phyloP scores from a whole-genome alignment of 2,797 vertebrate genomes.

The Cephalopachus bancanus region DNA sequence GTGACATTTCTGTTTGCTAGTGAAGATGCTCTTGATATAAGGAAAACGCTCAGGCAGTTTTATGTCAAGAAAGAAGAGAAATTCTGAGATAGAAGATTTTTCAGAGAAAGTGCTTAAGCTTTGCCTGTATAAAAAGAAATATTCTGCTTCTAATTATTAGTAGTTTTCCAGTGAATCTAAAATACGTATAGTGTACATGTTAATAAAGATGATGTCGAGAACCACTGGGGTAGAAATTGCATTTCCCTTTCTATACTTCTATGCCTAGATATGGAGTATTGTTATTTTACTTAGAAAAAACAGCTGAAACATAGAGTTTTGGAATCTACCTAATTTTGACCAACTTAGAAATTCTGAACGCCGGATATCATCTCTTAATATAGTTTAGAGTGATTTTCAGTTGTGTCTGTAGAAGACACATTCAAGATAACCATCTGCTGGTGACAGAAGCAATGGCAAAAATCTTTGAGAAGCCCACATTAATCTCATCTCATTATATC shows the following conservation, averaged over 20 bases:
- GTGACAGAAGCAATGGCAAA: not conserved
- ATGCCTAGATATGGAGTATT: not conserved
- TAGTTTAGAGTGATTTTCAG: not conserved
- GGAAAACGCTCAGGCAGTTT: not conserved
- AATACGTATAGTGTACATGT: not conserved
- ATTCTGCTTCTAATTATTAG: not conserved
- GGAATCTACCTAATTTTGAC: not conserved
- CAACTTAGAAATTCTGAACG: constrained; percentile 12
- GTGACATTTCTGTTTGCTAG: not conserved
- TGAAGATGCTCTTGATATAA: not conserved
- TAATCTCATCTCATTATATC: not conserved
- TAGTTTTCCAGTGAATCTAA: constrained; percentile 14
- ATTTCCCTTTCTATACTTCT: not conserved
- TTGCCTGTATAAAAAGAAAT: not conserved
- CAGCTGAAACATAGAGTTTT: not conserved
- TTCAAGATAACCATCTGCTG: not conserved
- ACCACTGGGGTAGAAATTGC: not conserved
- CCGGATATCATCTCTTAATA: not conserved
- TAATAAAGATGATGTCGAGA: constrained; percentile 20
- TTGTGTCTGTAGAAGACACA: constrained; percentile 15
- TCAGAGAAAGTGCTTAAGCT: constrained; percentile 19
- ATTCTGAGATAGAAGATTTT: constrained; percentile 38
- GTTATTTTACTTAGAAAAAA: constrained; percentile 6
- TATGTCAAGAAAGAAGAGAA: not conserved
- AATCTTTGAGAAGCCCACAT: not conserved